Evolutionary conservation across 2,113 vertebrate genomes (phyloP).

Genomic region (Emydocephalus ijimae): DNA sequence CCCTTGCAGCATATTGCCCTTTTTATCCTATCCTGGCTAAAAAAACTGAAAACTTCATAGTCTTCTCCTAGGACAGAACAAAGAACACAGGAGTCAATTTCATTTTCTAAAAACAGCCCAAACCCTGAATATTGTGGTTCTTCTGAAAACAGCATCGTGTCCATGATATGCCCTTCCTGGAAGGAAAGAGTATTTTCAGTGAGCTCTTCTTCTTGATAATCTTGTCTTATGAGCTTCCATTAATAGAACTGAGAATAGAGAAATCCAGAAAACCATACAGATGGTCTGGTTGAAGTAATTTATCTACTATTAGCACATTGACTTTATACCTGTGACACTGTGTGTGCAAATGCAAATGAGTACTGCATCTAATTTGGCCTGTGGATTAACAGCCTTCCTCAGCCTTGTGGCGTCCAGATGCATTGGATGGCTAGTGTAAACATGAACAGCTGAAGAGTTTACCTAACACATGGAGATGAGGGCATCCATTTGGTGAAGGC

Average conservation of each 20-base stretch:
- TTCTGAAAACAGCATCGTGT: constrained; percentile 30
- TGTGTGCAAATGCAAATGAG: too few species aligned
- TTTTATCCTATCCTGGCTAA: neutral
- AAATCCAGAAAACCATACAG: constrained; percentile 14
- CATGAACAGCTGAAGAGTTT: neutral
- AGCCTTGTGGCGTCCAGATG: neutral
- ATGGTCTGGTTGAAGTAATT: neutral
- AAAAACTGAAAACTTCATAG: neutral
- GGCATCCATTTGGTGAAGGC: neutral
- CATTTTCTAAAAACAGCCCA: constrained; percentile 36
- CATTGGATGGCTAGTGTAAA: neutral
- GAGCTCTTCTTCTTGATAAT: constrained; percentile 66
- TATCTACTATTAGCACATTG: neutral
- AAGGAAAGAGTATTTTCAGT: constrained; percentile 1
- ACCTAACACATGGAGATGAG: neutral
- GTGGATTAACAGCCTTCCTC: neutral
- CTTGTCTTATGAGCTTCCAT: constrained; percentile 66
- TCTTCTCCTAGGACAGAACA: constrained; percentile 22
- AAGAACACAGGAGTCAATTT: constrained; percentile 38
- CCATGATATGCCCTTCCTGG: constrained; percentile 34
- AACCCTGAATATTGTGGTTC: constrained; percentile 31
- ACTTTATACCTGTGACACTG: neutral
- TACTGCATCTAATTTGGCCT: neutral
- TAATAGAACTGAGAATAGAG: constrained; percentile 61
- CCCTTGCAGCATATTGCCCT: constrained; percentile 13